Base-by-base conservation (phyloP, 2,113 vertebrate species). In the Ancistrus triradiatus region DNA sequence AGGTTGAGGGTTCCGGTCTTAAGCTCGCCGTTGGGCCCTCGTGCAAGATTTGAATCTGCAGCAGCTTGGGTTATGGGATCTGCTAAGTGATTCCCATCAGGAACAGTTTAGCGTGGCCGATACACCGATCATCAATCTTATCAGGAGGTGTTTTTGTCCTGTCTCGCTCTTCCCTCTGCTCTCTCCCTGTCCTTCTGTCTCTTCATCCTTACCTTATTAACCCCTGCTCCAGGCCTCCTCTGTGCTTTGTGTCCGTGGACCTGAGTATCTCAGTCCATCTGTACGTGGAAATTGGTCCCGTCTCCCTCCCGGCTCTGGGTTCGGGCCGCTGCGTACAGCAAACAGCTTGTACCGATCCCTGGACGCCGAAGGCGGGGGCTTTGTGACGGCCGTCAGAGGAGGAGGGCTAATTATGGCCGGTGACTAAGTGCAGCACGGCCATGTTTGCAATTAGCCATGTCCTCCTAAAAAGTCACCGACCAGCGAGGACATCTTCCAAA, bases 231-330 rank as follows among this genome's bases (percentile, higher is more conserved):
- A 37, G 22, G 38, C 33, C 66, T 68, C 76, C 66, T 63, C 48
- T 7, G 31, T 77, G 77, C 66, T 25, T 42, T 66, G 68, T 63
- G 70, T 58, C 58, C 52, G 60, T 66, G 27, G 58, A 63, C 66
- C 72, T 62, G 79, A 84, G 80, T 80, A 24, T 17, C 80, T 77
- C 79, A 75, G 80, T 77, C 83, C 81, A 84, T 88, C 81, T 84
- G 85, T 74, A 80, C 72, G 69, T 33, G 44, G 75, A 74, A 74
- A 69, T 56, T 59, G 47, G 68, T 62, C 74, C 40, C 24, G 22
- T 51, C 22, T 27, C 22, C 27, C 6, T 50, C 47, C n/a, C n/a
- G n/a, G 5, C 13, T 22, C 71, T 73, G 74, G 74, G 59, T 59
- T 72, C 66, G 63, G 21, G n/a, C 24, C 1, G 4, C 21, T 17